Evolutionary conservation across 2,113 vertebrate species (phyloP).

Genomic region (Aramus guarauna): DNA sequence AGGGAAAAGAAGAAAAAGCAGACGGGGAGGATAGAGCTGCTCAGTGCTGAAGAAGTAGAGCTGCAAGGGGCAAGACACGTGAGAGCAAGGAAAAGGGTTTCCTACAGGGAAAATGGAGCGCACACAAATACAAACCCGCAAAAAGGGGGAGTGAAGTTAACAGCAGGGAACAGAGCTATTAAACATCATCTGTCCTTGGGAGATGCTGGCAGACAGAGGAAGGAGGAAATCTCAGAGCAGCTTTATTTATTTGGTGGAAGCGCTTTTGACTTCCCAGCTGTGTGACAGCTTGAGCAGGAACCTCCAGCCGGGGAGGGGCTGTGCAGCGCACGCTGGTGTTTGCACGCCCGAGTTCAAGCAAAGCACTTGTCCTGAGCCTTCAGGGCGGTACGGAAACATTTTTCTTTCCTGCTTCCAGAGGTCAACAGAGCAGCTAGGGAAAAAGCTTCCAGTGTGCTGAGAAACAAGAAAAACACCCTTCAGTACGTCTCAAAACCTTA

Average conservation of each 20-base stretch:
- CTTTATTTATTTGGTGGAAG: not conserved
- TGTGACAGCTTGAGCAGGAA: not conserved
- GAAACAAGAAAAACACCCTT: not conserved
- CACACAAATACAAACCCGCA: not conserved
- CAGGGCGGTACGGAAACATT: not conserved
- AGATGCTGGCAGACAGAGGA: not conserved
- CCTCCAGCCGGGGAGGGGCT: fast-evolving
- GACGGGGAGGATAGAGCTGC: not conserved
- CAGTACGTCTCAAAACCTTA: not conserved
- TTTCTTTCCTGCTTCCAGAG: not conserved
- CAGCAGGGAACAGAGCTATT: not conserved
- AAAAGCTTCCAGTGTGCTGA: not conserved
- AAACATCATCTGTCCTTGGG: not conserved
- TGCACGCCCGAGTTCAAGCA: not conserved
- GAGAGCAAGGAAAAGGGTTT: not conserved
- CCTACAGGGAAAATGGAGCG: fast-evolving
- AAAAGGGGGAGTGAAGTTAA: not conserved
- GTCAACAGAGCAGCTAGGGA: not conserved
- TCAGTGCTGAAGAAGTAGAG: not conserved
- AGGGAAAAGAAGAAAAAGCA: not conserved
- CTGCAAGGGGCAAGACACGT: not conserved
- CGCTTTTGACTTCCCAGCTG: not conserved
- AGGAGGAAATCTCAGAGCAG: not conserved
- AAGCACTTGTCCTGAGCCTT: not conserved
- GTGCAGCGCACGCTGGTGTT: fast-evolving